Conservation (phyloP, 2,113 vertebrate genomes). For the Daboia siamensis region DNA sequence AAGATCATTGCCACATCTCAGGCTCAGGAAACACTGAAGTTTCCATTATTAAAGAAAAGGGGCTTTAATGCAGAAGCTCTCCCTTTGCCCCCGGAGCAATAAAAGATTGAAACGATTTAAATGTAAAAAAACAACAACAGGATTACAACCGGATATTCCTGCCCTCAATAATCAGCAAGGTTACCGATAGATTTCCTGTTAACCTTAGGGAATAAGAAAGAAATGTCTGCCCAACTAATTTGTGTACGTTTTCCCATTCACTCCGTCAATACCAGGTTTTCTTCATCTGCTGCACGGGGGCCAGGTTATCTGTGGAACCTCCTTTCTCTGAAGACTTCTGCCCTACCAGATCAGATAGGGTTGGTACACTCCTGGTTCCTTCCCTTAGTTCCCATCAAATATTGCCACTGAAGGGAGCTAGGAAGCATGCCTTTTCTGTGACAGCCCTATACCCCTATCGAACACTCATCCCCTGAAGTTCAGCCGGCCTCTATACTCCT, state of each 20-base stretch:
- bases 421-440: not conserved
- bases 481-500: not conserved
- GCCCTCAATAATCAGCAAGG: not conserved
- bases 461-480: not conserved
- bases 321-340: no score
- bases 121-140: not conserved
- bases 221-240: not conserved
- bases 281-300: no score
- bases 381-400: not conserved
- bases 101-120: constrained; percentile 6
- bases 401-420: not conserved
- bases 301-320: no score
- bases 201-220: not conserved
- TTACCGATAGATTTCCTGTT: not conserved
- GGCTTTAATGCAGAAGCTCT: constrained; percentile 34
- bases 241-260: not conserved
- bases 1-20: constrained; percentile 36
- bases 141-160: not conserved
- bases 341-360: not conserved
- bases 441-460: not conserved
- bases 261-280: not conserved
- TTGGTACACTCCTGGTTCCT: not conserved
- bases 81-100: constrained; percentile 5
- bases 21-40: constrained; percentile 41
- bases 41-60: constrained; percentile 41